Percentiles rank a stretch among this genome's conserved stretches.
phyloP scores from a whole-genome alignment of 2,888 invertebrate genomes.

The Ennomos fuscantarius region DNA sequence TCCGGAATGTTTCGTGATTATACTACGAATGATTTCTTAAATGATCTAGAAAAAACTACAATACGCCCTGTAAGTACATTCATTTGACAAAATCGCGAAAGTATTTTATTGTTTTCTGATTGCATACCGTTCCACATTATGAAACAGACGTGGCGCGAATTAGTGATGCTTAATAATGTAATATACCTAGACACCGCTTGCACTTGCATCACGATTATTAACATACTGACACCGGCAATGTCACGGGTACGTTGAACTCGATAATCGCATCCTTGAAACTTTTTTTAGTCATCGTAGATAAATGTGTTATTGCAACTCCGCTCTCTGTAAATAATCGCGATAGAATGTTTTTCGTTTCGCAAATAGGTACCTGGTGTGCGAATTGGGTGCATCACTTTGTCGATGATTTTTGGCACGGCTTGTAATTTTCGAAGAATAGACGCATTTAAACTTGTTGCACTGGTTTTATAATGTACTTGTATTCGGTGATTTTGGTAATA shows the following conservation, averaged over 20 bases:
- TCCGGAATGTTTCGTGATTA: too few species aligned
- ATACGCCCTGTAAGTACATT: too few species aligned
- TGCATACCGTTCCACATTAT: conserved; percentile 20
- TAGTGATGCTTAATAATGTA: conserved; percentile 36
- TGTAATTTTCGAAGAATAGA: conserved; percentile 19
- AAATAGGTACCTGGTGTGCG: conserved; percentile 11
- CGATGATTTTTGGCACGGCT: conserved; percentile 31
- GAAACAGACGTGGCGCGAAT: conserved; percentile 34
- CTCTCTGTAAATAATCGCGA: conserved; percentile 28
- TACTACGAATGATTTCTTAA: too few species aligned
- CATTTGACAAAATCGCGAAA: not conserved
- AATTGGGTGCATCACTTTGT: conserved; percentile 8
- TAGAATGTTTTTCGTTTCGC: conserved; percentile 31
- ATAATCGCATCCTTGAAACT: conserved; percentile 71
- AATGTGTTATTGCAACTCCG: conserved; percentile 37
- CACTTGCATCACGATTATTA: conserved; percentile 62
- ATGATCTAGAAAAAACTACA: too few species aligned
- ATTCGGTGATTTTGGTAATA: not conserved
- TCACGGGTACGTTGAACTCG: conserved; percentile 75
- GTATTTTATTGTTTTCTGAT: conserved; percentile 1
- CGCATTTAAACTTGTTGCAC: conserved; percentile 6
- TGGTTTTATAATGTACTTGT: conserved; percentile 10
- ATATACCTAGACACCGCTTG: conserved; percentile 34
- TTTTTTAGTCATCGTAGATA: conserved; percentile 61
- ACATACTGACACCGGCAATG: conserved; percentile 68